These are phyloP conservation scores for Lochmaea capreae DNA, from an alignment of 2,888 invertebrate genomes.

Conservation along the genomic window DNA sequence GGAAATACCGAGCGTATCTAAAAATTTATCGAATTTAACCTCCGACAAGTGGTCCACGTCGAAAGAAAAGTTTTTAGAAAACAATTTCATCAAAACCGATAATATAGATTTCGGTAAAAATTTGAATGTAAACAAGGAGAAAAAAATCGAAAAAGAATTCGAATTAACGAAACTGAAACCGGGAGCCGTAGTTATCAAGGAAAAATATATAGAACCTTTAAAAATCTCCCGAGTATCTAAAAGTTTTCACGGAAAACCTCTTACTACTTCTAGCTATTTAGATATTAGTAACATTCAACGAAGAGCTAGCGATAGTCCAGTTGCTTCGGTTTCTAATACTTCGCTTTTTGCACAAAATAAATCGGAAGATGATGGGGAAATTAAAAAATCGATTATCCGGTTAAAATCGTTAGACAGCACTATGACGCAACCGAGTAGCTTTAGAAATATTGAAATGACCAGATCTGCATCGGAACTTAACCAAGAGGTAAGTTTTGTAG, in stretches of 20 bases:
- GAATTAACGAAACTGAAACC: constrained; percentile 54
- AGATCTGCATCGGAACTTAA: constrained; percentile 3
- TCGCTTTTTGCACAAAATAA: constrained; percentile 9
- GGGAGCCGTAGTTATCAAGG: constrained; percentile 67
- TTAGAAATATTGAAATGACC: neutral
- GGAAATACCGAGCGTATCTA: constrained; percentile 49
- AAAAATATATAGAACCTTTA: constrained; percentile 68
- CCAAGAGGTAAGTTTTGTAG: constrained; percentile 11
- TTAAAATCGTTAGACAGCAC: constrained; percentile 1
- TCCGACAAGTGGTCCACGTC: constrained; percentile 60
- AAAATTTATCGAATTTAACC: constrained; percentile 50
- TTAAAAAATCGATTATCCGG: constrained; percentile 11
- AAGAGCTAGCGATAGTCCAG: constrained; percentile 59
- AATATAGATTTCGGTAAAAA: constrained; percentile 54
- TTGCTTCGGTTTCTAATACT: constrained; percentile 12
- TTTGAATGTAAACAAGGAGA: constrained; percentile 50
- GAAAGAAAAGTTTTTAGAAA: constrained; percentile 61
- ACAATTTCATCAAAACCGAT: constrained; percentile 49
- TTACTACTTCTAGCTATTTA: constrained; percentile 52
- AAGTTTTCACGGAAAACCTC: constrained; percentile 64
- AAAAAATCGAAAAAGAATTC: constrained; percentile 52
- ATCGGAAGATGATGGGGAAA: neutral
- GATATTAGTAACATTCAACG: constrained; percentile 54
- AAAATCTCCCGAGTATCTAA: constrained; percentile 65
- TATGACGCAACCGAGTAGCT: constrained; percentile 2